A percentile compares a stretch with the other conserved stretches of the same genome.
These are phyloP conservation scores for Apocheima hispidaria DNA, from an alignment of 2,888 invertebrate genomes.

Conservation along the genomic window DNA sequence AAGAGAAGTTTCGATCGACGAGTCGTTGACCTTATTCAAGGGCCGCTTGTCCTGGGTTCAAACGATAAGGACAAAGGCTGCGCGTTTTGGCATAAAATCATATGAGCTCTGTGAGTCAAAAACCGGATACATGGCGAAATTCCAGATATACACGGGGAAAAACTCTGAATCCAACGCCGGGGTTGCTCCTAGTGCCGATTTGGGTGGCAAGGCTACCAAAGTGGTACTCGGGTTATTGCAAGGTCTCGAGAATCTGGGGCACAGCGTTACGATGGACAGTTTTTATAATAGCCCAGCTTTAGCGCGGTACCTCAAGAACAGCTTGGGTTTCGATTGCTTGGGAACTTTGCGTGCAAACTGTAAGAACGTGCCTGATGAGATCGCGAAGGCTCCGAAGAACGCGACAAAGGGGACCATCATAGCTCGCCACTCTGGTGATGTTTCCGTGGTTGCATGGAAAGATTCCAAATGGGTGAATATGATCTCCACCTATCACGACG, in stretches of 20 bases:
- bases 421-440: neutral
- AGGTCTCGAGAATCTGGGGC: no score
- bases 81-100: no score
- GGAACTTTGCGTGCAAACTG: no score
- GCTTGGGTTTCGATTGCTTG: neutral
- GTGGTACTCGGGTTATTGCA: neutral
- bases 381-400: neutral
- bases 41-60: no score
- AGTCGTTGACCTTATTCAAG: neutral
- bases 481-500: neutral
- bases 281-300: neutral
- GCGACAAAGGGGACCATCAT: neutral
- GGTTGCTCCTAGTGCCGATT: neutral
- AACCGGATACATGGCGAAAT: neutral
- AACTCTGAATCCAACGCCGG: neutral
- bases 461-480: neutral
- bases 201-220: neutral
- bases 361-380: neutral
- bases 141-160: no score
- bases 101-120: neutral
- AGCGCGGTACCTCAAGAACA: neutral
- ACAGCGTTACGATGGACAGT: neutral
- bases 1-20: neutral
- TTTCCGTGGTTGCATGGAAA: neutral
- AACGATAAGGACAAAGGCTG: no score